Base-by-base conservation (phyloP, 2,113 vertebrate genomes). In the Entelurus aequoreus region DNA sequence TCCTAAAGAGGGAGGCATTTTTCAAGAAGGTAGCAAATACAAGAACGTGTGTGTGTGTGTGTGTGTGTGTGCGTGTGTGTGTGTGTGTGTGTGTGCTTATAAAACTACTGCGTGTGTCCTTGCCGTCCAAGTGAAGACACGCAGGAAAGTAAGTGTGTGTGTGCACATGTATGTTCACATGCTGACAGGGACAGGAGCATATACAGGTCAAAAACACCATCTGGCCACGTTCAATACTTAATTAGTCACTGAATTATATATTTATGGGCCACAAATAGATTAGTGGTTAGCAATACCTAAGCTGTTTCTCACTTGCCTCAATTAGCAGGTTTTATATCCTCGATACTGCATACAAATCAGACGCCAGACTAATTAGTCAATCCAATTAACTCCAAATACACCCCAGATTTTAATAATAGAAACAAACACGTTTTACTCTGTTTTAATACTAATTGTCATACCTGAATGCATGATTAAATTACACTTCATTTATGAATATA, bases 211-310 rank as follows among this genome's bases (percentile, higher is more conserved):
- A 21, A 10, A 57, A 11, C 40, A 21, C 16, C 55, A 57, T 44
- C 55, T 57, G 38, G 19, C 11, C 55, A 57, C 16, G 3, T 44
- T 57, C 40, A 57, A 57, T 57, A 46, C 38, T 57, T 57, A 57
- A 57, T 57, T 57, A 57, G 40, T 11, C 40, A 57, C 16, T 57
- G 40, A 57, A 57, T 57, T 57, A 57, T 56, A 38, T 74, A 73
- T 87, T 85, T 84, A 62, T 76, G 77, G 75, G 47, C 14, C 66
- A 56, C 56, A 68, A 79, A 81, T 88, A 69, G 76, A 88, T 86
- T 66, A 16, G 11, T 19, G 16, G 55, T 46, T 19, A 2, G 54
- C 15, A 36, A 21, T 19, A 44, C 40, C 55, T 57, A n/a, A 46
- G 55, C 44, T 57, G 44, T 38, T 57, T 44, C 55, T 44, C 55